Base-by-base conservation (phyloP, 2,113 vertebrate species). In the Antechinus flavipes region DNA sequence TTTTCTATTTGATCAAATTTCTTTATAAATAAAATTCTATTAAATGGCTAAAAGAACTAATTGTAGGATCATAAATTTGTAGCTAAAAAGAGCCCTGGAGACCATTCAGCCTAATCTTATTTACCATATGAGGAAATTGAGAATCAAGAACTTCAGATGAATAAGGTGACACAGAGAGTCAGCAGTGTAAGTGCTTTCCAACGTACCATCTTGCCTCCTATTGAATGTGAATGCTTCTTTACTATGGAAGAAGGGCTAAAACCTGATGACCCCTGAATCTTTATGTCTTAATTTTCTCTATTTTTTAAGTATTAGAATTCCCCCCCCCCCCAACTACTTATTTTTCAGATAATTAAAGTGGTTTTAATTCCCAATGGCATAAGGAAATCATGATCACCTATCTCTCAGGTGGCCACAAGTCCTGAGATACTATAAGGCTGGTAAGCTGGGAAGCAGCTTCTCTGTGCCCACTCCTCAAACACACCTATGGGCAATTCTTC, bases 231-330 rank as follows among this genome's bases (percentile, higher is more conserved):
- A n/a, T 76, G 61, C n/a, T 76, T n/a, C 61, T n/a, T 76, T 30
- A 76, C 6, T n/a, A 76, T 16, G 61, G 68, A 19, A 84, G n/a
- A 3, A 84, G 16, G n/a, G 19, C 35, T 26, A 90, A 96, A 89
- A 53, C 52, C 90, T 61, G 76, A 94, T 27, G 52, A 76, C 30
- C 30, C 7, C 26, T 91, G 58, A 91, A 42, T 10, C 25, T 47
- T 1, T 94, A 92, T n/a, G 12, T 16, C 47, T 90, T n/a, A 68
- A 27, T 94, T 93, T 93, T 92, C 91, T 91, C 91, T 90, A 52
- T 0, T 24, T 46, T 91, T 42, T 42, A 58, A 84, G 7, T 93
- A 58, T 49, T 58, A 89, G 91, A 30, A 55, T 11, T 54, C 16
- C 84, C 14, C 54, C 84, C 14, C 54, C 35, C 84, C 52, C n/a